A percentile compares a stretch with the other conserved stretches of the same genome.
These are phyloP conservation scores for Morpho deidamia DNA, from an alignment of 2,888 invertebrate species.

Conservation along the genomic window DNA sequence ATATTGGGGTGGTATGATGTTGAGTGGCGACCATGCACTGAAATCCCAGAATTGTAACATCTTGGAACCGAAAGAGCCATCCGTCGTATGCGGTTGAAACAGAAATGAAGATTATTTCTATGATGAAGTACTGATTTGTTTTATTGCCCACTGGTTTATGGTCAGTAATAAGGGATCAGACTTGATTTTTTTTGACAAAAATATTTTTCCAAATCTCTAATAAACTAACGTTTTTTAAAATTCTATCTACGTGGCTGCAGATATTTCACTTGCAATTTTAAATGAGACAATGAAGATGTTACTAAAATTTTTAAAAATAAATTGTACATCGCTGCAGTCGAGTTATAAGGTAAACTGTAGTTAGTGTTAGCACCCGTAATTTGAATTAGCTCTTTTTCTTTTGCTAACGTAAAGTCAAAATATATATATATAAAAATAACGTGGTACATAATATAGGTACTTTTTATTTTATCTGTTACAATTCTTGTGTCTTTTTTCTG, in stretches of 20 bases:
- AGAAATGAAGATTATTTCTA: too few relatives aligned
- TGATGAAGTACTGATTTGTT: too few relatives aligned
- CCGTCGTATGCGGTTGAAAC: too few relatives aligned
- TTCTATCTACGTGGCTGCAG: background rate
- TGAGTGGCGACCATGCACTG: too few relatives aligned
- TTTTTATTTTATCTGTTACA: background rate
- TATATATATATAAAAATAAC: background rate
- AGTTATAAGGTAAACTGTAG: constrained; percentile 26
- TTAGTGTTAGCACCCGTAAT: constrained; percentile 16
- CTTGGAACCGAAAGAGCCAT: too few relatives aligned
- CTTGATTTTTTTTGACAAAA: too few relatives aligned
- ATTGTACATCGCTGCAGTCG: constrained; percentile 25
- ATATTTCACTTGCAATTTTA: constrained; percentile 5
- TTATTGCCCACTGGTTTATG: too few relatives aligned
- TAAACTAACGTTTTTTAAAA: too few relatives aligned
- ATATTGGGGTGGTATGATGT: too few relatives aligned
- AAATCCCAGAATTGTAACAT: too few relatives aligned
- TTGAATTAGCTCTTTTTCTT: background rate
- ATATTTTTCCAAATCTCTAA: too few relatives aligned
- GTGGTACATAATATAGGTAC: background rate
- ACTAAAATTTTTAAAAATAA: constrained; percentile 20
- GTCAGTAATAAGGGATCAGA: too few relatives aligned
- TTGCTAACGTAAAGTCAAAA: background rate
- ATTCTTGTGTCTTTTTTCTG: constrained; percentile 6
- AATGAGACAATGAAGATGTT: constrained; percentile 8